Evolutionary conservation across 2,113 vertebrate species (phyloP), one percentile per base, ranked within the genome.

Genomic region (Regulus satrapa): DNA sequence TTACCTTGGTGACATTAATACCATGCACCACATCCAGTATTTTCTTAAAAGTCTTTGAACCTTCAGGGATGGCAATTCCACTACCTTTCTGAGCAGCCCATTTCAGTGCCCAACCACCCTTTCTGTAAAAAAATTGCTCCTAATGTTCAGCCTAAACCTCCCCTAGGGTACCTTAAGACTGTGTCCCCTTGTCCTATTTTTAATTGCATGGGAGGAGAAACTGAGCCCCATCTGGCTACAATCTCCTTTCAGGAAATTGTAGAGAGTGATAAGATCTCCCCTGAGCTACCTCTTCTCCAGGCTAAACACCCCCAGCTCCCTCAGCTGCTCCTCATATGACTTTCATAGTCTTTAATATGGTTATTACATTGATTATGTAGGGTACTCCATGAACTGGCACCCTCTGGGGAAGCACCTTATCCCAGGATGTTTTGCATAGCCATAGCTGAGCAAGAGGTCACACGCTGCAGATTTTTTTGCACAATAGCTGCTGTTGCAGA

Each of bases 401-500:
- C 71, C 61, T 95, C 74, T 71, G 62, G 75, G 94, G 68, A 61
- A 96, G 54, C 79, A 55, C 41, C 46, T 94, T 95, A 86, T 89
- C 64, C 56, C 38, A 46, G 90, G 66, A 61, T 87, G 45, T 91
- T 95, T 87, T 97, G 88, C 54, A 28, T 59, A 88, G 48, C 40
- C 34, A 74, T 38, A 88, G 4, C 51, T 69, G 55, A 94, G 64
- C 75, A 79, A 54, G 73, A 93, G 85, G 46, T 79, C 31, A 23
- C 74, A 54, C 79, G 49, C 88, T 78, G n/a, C 63, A 87, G 79
- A 76, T 31, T 92, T 96, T 85, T 36, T 56, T 97, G 64, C 36
- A 96, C 36, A 96, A 63, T 94, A 98, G 93, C 95, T 97, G 96
- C 93, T 94, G 77, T 66, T 96, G 94, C 96, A 92, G 31, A 92